phyloP scores from a whole-genome alignment of 92 coral and sea anemone genomes.

The Porites divaricata region DNA sequence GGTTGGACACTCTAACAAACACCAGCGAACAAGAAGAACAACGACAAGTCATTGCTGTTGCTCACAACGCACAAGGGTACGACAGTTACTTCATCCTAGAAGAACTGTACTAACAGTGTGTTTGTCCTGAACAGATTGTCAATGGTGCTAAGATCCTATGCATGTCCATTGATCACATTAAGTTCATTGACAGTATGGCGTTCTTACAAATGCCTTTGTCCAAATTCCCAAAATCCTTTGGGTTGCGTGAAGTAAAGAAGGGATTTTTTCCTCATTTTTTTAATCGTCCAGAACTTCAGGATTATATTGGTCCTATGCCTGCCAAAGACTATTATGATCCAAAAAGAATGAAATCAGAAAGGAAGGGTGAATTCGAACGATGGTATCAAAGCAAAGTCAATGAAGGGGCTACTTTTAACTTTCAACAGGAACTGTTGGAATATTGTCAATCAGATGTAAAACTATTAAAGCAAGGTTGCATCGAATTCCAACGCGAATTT shows the following conservation, averaged over 20 bases:
- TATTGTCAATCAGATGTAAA: neutral
- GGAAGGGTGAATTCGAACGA: neutral
- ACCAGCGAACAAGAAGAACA: neutral
- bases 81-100: conserved; percentile 27
- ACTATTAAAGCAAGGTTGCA: neutral
- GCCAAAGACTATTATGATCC: neutral
- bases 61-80: conserved; percentile 19
- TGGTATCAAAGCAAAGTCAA: neutral
- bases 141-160: too few species aligned
- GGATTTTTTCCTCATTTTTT: conserved; percentile 3
- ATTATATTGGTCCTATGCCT: neutral
- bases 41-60: neutral
- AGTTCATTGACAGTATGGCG: too few species aligned
- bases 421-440: neutral
- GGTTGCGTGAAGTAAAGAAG: neutral
- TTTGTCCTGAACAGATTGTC: neutral
- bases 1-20: neutral
- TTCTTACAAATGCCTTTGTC: too few species aligned
- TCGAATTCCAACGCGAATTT: neutral
- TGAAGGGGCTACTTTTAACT: neutral
- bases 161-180: neutral
- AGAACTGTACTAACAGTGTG: conserved; percentile 1
- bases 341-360: neutral
- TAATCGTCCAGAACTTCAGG: neutral
- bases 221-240: neutral